phyloP scores from a whole-genome alignment of 1,140 invertebrate genomes.

The Thrips palmi region DNA sequence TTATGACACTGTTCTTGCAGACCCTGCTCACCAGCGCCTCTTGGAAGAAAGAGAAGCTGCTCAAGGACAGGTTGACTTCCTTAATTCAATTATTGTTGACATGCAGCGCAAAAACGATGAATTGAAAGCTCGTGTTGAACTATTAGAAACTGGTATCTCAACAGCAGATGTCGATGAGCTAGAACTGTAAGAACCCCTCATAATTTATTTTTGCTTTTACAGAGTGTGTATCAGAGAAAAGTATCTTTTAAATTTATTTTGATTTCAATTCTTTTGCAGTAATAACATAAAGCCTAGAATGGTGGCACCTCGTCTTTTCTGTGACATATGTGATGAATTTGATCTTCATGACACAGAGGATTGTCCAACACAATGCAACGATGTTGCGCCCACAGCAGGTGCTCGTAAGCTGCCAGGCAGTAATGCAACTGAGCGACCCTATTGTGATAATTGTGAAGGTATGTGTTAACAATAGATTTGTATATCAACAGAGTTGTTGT shows the following conservation, averaged over 20 bases:
- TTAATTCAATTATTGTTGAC: constrained; percentile 92
- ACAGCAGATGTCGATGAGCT: constrained; percentile 36
- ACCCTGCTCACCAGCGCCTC: constrained; percentile 17
- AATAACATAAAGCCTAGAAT: no score
- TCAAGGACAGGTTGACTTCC: constrained; percentile 68
- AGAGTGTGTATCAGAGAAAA: constrained; percentile 25
- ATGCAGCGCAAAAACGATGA: constrained; percentile 84
- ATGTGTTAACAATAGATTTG: constrained; percentile 16
- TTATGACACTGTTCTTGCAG: constrained; percentile 10
- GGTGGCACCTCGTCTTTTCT: constrained; percentile 66
- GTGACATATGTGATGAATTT: constrained; percentile 95
- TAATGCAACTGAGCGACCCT: constrained; percentile 43
- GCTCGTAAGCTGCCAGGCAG: constrained; percentile 23
- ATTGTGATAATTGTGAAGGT: constrained; percentile 89
- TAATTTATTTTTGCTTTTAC: constrained; percentile 6
- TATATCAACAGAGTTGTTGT: constrained; percentile 7
- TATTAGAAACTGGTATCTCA: constrained; percentile 51
- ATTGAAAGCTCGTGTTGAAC: constrained; percentile 54
- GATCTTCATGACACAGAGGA: constrained; percentile 94
- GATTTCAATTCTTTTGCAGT: constrained; percentile 1
- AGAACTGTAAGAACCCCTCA: constrained; percentile 32
- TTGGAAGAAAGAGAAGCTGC: constrained; percentile 42
- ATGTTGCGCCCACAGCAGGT: constrained; percentile 24
- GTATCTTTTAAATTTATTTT: not conserved
- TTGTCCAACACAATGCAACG: constrained; percentile 69